Conservation (phyloP, 2,888 invertebrate genomes). For the Sesia apiformis region DNA sequence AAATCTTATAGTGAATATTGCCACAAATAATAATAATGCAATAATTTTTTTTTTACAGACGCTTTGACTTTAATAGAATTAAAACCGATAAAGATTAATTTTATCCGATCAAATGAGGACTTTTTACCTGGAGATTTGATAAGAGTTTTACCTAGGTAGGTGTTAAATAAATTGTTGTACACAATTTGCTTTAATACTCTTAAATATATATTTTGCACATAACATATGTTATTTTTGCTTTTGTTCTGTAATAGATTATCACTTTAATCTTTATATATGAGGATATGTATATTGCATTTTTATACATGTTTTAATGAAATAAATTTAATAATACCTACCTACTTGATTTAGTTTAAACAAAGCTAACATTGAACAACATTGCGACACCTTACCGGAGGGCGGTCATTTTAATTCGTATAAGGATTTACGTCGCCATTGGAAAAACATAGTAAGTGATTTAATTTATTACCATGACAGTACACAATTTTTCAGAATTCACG, state of each 20-base stretch:
- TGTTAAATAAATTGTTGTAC: not conserved
- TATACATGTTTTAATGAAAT: not conserved
- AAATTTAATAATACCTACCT: not conserved
- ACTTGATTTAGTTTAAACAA: slow-evolving; percentile 43
- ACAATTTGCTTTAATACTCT: no score
- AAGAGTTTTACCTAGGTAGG: slow-evolving; percentile 53
- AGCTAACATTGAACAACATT: slow-evolving; percentile 42
- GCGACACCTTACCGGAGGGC: slow-evolving; percentile 27
- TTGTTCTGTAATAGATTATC: no score
- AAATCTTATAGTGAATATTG: no score
- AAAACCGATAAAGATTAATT: slow-evolving; percentile 47
- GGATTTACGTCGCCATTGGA: slow-evolving; percentile 68
- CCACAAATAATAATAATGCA: no score
- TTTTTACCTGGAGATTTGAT: slow-evolving; percentile 44
- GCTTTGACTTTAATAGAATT: slow-evolving; percentile 27
- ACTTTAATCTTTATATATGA: not conserved
- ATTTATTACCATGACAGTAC: not conserved
- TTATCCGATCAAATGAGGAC: slow-evolving; percentile 30
- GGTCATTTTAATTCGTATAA: slow-evolving; percentile 54
- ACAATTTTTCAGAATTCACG: no score
- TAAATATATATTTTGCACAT: no score
- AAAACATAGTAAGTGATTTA: slow-evolving; percentile 57
- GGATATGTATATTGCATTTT: not conserved
- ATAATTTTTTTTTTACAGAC: slow-evolving; percentile 23
- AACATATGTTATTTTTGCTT: no score